phyloP scores from a whole-genome alignment of 2,888 invertebrate genomes.

The Priocnemis perturbator region DNA sequence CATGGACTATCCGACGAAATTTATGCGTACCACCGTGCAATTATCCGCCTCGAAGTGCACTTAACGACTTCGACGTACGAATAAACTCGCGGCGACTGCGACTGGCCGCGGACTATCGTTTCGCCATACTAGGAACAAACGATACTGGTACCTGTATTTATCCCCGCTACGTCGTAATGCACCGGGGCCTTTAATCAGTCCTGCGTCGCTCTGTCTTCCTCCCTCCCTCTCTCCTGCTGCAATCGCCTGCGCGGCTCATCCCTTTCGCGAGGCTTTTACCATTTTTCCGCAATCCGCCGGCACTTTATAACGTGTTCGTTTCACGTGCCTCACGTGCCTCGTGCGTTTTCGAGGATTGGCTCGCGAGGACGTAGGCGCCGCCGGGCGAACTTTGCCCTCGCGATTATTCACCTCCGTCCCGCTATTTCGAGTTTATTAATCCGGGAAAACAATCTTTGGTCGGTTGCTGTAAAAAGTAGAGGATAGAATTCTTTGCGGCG shows the following conservation, averaged over 20 bases:
- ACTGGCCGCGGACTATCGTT: constrained; percentile 38
- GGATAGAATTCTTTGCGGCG: neutral
- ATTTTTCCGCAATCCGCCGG: constrained; percentile 12
- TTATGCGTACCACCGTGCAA: constrained; percentile 54
- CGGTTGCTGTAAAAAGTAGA: too few relatives aligned
- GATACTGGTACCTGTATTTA: constrained; percentile 42
- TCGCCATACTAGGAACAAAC: constrained; percentile 31
- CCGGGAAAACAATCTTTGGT: too few relatives aligned
- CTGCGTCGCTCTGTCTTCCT: constrained; percentile 4
- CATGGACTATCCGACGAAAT: constrained; percentile 42
- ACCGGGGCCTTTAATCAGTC: constrained; percentile 38
- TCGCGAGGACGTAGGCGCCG: too few relatives aligned
- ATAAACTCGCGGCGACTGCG: constrained; percentile 48
- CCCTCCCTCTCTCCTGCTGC: neutral
- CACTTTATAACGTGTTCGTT: neutral
- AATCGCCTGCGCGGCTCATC: neutral
- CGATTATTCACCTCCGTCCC: too few relatives aligned
- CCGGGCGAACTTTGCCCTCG: too few relatives aligned
- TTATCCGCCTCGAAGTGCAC: constrained; percentile 57
- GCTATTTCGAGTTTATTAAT: neutral
- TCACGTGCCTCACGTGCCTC: neutral
- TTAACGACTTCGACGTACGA: constrained; percentile 56
- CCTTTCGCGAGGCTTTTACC: constrained; percentile 6
- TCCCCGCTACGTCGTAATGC: constrained; percentile 35
- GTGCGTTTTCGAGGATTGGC: neutral